These are phyloP conservation scores for Hydrotaea diabolus DNA, from an alignment of 2,888 invertebrate species.

Conservation along the genomic window DNA sequence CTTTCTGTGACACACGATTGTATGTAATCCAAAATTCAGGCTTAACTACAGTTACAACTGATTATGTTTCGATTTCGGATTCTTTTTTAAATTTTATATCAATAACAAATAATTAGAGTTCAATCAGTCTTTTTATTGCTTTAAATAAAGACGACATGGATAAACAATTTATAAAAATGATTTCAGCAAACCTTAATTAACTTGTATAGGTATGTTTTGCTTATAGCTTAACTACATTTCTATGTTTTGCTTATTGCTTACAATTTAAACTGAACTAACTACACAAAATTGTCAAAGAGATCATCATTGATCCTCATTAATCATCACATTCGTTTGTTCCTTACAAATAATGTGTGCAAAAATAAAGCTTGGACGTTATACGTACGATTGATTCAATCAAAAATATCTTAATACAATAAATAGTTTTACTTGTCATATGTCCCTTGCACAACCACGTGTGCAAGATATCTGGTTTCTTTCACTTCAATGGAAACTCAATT, in stretches of 20 bases:
- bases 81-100: constrained; percentile 37
- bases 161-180: constrained; percentile 46
- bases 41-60: constrained; percentile 26
- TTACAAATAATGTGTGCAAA: constrained; percentile 38
- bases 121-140: constrained; percentile 49
- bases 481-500: not conserved
- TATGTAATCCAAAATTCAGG: not conserved
- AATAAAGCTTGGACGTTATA: not conserved
- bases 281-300: constrained; percentile 28
- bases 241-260: constrained; percentile 61
- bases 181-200: constrained; percentile 55
- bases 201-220: constrained; percentile 23
- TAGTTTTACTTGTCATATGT: not conserved
- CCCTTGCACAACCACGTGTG: not conserved
- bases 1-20: not conserved
- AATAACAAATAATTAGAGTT: constrained; percentile 63
- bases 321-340: constrained; percentile 30
- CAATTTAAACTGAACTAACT: constrained; percentile 36
- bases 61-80: not conserved
- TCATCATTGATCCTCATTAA: constrained; percentile 14
- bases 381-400: constrained; percentile 19
- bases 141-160: constrained; percentile 57
- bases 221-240: constrained; percentile 47
- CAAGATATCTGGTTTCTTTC: not conserved
- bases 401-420: constrained; percentile 33